Evolutionary conservation across 2,888 invertebrate species (phyloP).

Genomic region (Torymus texanus): DNA sequence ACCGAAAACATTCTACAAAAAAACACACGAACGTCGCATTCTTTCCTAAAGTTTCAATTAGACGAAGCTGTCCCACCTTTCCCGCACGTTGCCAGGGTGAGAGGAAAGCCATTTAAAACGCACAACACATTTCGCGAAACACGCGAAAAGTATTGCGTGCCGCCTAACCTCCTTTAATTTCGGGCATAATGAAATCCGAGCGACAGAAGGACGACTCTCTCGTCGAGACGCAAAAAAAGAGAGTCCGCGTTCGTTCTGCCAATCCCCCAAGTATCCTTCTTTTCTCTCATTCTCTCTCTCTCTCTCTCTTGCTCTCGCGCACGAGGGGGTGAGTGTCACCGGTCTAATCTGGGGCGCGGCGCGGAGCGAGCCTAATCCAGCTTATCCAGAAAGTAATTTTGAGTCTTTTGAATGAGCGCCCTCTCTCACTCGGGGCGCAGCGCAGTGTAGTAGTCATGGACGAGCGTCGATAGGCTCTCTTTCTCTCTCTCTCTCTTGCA

Average conservation of each 20-base stretch:
- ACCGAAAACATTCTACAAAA: too few relatives aligned
- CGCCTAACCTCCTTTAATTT: constrained; percentile 51
- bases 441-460: too few relatives aligned
- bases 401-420: constrained; percentile 78
- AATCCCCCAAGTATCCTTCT: constrained; percentile 46
- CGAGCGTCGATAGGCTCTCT: constrained; percentile 12
- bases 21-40: too few relatives aligned
- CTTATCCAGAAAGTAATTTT: constrained; percentile 81
- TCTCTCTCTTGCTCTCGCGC: background rate
- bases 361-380: constrained; percentile 78
- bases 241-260: constrained; percentile 25
- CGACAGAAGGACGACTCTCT: constrained; percentile 20
- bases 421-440: constrained; percentile 46
- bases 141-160: constrained; percentile 18
- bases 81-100: background rate
- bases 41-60: constrained; percentile 40
- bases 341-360: constrained; percentile 73
- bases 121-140: background rate
- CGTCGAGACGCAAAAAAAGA: constrained; percentile 24
- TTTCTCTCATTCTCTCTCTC: constrained; percentile 48
- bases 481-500: constrained; percentile 4
- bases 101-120: constrained; percentile 9
- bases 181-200: constrained; percentile 52
- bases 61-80: background rate
- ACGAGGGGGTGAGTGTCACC: constrained; percentile 65